Evolutionary conservation across 2,888 invertebrate genomes (phyloP).

Genomic region (Acrobasis consociella): DNA sequence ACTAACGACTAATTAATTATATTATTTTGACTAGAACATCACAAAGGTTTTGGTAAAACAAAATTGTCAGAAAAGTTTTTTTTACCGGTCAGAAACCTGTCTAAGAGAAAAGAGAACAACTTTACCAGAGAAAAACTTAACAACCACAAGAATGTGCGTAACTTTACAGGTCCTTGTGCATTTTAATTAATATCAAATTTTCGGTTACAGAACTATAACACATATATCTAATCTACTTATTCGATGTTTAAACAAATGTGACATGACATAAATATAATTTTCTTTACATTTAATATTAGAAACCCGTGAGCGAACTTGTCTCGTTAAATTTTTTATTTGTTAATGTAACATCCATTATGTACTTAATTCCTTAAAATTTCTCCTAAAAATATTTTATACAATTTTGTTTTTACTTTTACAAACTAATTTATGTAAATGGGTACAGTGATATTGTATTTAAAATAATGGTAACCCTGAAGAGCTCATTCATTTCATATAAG

Average conservation of each 20-base stretch:
- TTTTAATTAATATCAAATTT: conserved; percentile 15
- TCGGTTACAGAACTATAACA: background rate
- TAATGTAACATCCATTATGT: conserved; percentile 9
- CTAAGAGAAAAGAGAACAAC: too few relatives aligned
- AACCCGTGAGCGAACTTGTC: conserved; percentile 69
- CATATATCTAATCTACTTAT: conserved; percentile 32
- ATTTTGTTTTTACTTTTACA: conserved; percentile 23
- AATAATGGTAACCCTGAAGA: conserved; percentile 7
- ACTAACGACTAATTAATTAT: conserved; percentile 29
- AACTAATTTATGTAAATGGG: background rate
- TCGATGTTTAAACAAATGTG: conserved; percentile 44
- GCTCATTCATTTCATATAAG: too few relatives aligned
- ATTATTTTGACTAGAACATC: conserved; percentile 38
- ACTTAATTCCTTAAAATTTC: conserved; percentile 10
- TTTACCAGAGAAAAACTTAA: conserved; percentile 19
- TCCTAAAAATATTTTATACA: conserved; percentile 19
- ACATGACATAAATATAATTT: conserved; percentile 27
- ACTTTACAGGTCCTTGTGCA: conserved; percentile 36
- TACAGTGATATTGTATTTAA: background rate
- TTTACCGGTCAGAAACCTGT: background rate
- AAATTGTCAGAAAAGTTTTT: background rate
- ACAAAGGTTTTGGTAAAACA: conserved; percentile 28
- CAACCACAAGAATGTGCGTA: conserved; percentile 33
- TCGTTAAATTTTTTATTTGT: conserved; percentile 26
- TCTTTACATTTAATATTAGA: conserved; percentile 34